Base-by-base conservation (phyloP, 2,113 vertebrate species). In the Hydropotes inermis region DNA sequence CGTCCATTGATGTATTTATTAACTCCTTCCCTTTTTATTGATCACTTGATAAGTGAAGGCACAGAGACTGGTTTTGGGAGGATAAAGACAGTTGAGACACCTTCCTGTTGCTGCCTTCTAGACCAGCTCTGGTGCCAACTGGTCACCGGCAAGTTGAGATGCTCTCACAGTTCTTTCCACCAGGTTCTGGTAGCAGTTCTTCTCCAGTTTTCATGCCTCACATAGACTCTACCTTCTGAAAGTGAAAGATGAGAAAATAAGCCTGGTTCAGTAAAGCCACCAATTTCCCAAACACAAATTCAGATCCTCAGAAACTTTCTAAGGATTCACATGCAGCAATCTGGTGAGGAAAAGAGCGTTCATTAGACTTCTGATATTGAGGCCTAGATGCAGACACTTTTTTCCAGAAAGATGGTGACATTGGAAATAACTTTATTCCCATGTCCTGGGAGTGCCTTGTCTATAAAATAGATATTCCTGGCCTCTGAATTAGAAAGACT, bases 321-420 rank as follows among this genome's bases (percentile, higher is more conserved):
- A 43, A 60, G 21, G 23, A 55, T 28, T 84, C 6, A 39, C 3
- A 28, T 45, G n/a, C 43, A 95, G 23, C 17, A 47, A 17, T 87
- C 45, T 76, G 45, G 9, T 43, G 45, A 87, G 39, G 83, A 28
- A 13, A 74, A 84, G 33, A 25, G 4, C 1, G n/a, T 89, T 58
- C 70, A 16, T 58, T 84, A 91, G 25, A 96, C 52, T 33, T 94
- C 25, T 97, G 39, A 74, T 89, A 54, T 28, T 33, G 16, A 93
- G 33, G 55, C 30, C 21, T 47, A 43, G 83, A 11, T 2, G 30
- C 0, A 60, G 17, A 21, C 16, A 12, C 10, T 61, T 33, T 3
- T 58, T 28, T n/a, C 6, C 67, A 30, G n/a, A 83, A 93, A 74
- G 36, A 57, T 70, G 67, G 8, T 39, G 36, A n/a, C 10, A 11